These are phyloP conservation scores for Menura novaehollandiae DNA, from an alignment of 2,113 vertebrate genomes.

Conservation along the genomic window DNA sequence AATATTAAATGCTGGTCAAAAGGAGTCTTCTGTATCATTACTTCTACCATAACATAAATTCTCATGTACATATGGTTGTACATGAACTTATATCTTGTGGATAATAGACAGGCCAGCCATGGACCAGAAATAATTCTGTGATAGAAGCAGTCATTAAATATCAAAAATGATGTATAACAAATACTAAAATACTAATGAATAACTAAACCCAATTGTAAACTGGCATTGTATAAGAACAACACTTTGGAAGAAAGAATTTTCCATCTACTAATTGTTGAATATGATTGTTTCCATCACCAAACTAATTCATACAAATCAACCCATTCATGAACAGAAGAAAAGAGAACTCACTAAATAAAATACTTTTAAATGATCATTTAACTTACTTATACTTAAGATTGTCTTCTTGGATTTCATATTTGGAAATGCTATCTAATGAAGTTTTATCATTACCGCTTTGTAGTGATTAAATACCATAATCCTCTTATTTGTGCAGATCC, in stretches of 20 bases:
- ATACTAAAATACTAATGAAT: not conserved
- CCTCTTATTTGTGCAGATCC: constrained; percentile 47
- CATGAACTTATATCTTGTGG: not conserved
- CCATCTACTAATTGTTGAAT: not conserved
- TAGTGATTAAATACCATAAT: constrained; percentile 57
- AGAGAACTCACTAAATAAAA: not conserved
- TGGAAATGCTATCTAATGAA: constrained; percentile 41
- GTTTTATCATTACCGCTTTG: constrained; percentile 46
- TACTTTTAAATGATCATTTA: not conserved
- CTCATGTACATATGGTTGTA: not conserved
- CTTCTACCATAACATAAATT: not conserved
- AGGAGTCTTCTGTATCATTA: not conserved
- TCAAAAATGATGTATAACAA: not conserved
- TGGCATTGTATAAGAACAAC: not conserved
- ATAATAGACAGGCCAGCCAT: not conserved
- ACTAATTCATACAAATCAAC: not conserved
- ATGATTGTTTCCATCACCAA: not conserved
- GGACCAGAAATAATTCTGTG: not conserved
- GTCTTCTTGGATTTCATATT: constrained; percentile 31
- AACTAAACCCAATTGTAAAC: not conserved
- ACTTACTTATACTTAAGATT: not conserved
- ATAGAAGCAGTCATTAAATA: not conserved
- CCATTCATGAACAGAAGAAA: not conserved
- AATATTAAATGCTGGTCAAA: not conserved
- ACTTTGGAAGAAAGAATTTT: not conserved